These are phyloP conservation scores for Promerops cafer DNA, from an alignment of 2,113 vertebrate species.

Conservation along the genomic window DNA sequence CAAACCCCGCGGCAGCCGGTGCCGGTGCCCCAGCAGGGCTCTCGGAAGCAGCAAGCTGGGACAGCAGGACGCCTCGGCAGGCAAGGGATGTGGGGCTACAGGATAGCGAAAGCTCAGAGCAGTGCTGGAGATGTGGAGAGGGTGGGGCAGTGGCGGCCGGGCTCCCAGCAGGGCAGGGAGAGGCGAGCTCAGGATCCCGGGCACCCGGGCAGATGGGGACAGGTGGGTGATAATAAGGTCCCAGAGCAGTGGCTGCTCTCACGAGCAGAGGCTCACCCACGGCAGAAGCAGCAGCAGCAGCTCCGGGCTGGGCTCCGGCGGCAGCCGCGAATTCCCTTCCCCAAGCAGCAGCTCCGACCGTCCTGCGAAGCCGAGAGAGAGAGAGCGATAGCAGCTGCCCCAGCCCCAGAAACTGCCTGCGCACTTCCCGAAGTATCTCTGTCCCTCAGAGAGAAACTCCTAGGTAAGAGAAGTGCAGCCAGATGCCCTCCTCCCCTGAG, in stretches of 20 bases:
- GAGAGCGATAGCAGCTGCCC: background rate
- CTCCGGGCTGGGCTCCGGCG: background rate
- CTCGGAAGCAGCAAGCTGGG: background rate
- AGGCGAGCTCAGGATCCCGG: background rate
- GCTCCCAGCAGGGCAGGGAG: background rate
- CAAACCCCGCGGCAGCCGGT: background rate
- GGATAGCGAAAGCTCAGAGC: background rate
- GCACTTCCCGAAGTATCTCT: background rate
- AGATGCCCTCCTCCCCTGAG: background rate
- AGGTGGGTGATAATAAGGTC: background rate
- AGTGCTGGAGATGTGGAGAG: background rate
- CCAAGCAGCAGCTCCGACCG: background rate
- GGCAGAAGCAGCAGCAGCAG: background rate
- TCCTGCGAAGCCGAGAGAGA: background rate
- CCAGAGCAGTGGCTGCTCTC: background rate
- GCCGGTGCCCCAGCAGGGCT: background rate
- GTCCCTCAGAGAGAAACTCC: background rate
- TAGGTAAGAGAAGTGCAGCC: background rate
- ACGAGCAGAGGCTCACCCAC: background rate
- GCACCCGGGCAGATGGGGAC: background rate
- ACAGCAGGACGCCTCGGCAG: background rate
- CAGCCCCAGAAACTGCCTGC: background rate
- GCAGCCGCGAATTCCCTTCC: background rate
- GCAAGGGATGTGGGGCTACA: background rate
- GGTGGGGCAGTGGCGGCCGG: fast-evolving